These are phyloP conservation scores for Hipparchia sbordonii DNA, from an alignment of 2,888 invertebrate genomes.

Conservation along the genomic window DNA sequence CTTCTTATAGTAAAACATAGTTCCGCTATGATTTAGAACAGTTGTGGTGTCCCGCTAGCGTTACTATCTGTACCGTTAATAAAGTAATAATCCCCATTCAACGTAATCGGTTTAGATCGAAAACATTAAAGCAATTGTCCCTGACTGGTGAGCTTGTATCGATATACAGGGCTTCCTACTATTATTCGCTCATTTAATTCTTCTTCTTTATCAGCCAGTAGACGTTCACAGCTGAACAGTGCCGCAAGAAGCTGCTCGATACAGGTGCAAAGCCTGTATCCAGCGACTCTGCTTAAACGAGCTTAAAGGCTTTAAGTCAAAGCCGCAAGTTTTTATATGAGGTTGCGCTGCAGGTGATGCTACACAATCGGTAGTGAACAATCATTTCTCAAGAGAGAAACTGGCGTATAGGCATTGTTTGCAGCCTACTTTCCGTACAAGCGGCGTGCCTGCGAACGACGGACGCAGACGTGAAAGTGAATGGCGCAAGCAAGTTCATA, in stretches of 20 bases:
- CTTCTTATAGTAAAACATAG: constrained; percentile 19
- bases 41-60: constrained; percentile 67
- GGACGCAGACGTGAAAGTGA: constrained; percentile 74
- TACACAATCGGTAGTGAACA: constrained; percentile 53
- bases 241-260: too few species aligned
- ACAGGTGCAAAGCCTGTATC: too few species aligned
- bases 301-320: not conserved
- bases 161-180: not conserved
- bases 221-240: too few species aligned
- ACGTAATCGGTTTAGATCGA: constrained; percentile 58
- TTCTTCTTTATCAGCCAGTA: not conserved
- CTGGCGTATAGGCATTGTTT: constrained; percentile 69
- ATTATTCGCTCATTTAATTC: not conserved
- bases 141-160: constrained; percentile 27
- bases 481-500: constrained; percentile 66
- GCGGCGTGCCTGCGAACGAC: constrained; percentile 52
- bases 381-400: constrained; percentile 77
- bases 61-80: constrained; percentile 67
- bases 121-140: constrained; percentile 56
- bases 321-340: constrained; percentile 16
- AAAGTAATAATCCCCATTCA: constrained; percentile 56
- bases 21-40: constrained; percentile 57
- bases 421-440: constrained; percentile 75
- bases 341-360: constrained; percentile 27
- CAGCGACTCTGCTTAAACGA: not conserved